Conservation (phyloP, 2,113 vertebrate species). For the Trichechus manatus region DNA sequence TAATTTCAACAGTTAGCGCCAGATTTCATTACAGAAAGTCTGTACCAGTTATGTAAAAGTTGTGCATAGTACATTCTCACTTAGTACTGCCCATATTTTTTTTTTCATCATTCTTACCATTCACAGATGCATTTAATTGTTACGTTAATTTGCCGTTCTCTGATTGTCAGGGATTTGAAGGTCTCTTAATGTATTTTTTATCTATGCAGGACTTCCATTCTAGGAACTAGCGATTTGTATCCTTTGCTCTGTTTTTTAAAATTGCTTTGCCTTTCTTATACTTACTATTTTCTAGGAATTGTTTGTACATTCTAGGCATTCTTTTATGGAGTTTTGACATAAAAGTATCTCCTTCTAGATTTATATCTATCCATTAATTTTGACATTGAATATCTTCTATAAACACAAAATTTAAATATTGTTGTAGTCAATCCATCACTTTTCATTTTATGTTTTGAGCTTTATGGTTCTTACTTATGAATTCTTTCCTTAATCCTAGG, state of each 20-base stretch:
- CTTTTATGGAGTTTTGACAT: neutral
- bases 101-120: neutral
- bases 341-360: neutral
- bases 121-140: neutral
- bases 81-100: neutral
- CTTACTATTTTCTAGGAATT: neutral
- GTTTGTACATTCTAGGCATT: neutral
- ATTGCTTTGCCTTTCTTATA: neutral
- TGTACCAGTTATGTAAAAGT: neutral
- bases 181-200: neutral
- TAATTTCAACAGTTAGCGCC: constrained; percentile 4
- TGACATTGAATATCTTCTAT: neutral
- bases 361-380: neutral
- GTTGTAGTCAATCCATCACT: neutral
- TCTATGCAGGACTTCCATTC: neutral
- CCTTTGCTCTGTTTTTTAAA: neutral
- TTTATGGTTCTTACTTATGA: neutral
- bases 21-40: neutral
- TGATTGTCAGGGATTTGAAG: neutral
- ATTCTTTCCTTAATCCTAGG: neutral
- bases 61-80: neutral
- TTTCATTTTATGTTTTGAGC: neutral
- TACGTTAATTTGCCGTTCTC: neutral
- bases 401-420: neutral
- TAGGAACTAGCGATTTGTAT: neutral